Percentiles rank a stretch among this genome's conserved stretches.
phyloP scores from a whole-genome alignment of 1,140 invertebrate species.

The Cheumatopsyche charites region DNA sequence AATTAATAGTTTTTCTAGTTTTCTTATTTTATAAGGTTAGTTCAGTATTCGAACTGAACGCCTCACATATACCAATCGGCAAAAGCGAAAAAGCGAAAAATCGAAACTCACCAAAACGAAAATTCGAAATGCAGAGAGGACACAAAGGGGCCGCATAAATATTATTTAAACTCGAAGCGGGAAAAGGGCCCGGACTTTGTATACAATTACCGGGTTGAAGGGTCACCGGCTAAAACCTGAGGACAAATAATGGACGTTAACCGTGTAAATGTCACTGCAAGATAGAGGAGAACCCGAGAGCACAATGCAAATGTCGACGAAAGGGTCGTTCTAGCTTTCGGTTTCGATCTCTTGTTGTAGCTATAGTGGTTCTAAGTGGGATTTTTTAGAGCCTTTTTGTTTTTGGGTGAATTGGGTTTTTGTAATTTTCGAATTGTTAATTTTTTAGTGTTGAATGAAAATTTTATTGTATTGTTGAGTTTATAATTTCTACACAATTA shows the following conservation, averaged over 20 bases:
- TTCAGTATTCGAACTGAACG: not conserved
- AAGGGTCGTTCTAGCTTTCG: not conserved
- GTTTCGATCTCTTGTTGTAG: too few species aligned
- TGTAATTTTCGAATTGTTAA: too few species aligned
- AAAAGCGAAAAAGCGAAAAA: not conserved
- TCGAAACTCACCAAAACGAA: not conserved
- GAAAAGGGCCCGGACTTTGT: not conserved
- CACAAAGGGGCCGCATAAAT: slow-evolving; percentile 15
- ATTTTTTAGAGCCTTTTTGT: too few species aligned
- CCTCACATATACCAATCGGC: not conserved
- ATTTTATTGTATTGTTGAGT: too few species aligned
- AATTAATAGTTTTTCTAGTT: too few species aligned
- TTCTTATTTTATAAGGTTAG: too few species aligned
- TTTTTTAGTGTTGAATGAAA: too few species aligned
- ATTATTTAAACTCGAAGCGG: slow-evolving; percentile 11
- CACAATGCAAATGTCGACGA: slow-evolving; percentile 6
- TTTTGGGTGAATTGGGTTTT: too few species aligned
- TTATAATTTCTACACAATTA: too few species aligned
- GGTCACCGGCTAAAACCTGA: not conserved
- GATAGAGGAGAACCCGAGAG: not conserved
- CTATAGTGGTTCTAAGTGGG: too few species aligned
- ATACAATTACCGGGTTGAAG: too few species aligned
- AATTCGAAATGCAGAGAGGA: too few species aligned
- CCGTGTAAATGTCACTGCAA: slow-evolving; percentile 16
- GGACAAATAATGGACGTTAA: not conserved